Conservation (phyloP, 1,140 invertebrate genomes). For the Pachypeltis micranthus region DNA sequence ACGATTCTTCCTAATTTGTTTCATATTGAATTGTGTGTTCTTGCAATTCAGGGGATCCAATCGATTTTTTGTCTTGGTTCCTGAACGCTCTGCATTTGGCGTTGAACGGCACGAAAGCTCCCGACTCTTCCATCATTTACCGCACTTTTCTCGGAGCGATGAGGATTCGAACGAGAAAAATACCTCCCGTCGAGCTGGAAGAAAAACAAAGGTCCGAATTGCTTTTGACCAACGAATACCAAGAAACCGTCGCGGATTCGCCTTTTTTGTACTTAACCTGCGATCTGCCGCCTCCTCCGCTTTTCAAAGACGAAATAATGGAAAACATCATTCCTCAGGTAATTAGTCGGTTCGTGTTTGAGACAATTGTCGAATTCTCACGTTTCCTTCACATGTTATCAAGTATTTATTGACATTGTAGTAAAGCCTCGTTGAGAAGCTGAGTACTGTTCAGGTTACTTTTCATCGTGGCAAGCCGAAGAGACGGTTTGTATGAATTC, state of each 20-base stretch:
- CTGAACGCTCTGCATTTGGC: conserved; percentile 85
- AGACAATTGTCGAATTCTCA: no score
- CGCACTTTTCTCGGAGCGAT: conserved; percentile 92
- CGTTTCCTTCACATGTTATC: background rate
- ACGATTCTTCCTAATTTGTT: background rate
- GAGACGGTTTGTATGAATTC: background rate
- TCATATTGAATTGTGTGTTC: no score
- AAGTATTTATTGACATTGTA: background rate
- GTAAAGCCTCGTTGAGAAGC: background rate
- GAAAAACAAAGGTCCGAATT: conserved; percentile 74
- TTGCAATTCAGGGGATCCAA: conserved; percentile 85
- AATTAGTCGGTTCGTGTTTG: no score
- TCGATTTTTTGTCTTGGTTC: conserved; percentile 95
- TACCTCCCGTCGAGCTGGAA: conserved; percentile 84
- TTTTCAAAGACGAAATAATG: conserved; percentile 93
- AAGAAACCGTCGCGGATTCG: conserved; percentile 73
- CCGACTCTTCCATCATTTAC: conserved; percentile 81
- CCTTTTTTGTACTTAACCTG: conserved; percentile 93
- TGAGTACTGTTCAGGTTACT: background rate
- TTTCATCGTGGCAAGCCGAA: background rate
- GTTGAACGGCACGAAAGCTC: conserved; percentile 74
- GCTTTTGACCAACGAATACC: conserved; percentile 73
- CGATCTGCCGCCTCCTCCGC: conserved; percentile 87
- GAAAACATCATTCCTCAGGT: conserved; percentile 99
- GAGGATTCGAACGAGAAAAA: conserved; percentile 87